A percentile compares a stretch with the other conserved stretches of the same genome.
phyloP scores from a whole-genome alignment of 2,888 invertebrate species.

The Sinhomidia bicolor region DNA sequence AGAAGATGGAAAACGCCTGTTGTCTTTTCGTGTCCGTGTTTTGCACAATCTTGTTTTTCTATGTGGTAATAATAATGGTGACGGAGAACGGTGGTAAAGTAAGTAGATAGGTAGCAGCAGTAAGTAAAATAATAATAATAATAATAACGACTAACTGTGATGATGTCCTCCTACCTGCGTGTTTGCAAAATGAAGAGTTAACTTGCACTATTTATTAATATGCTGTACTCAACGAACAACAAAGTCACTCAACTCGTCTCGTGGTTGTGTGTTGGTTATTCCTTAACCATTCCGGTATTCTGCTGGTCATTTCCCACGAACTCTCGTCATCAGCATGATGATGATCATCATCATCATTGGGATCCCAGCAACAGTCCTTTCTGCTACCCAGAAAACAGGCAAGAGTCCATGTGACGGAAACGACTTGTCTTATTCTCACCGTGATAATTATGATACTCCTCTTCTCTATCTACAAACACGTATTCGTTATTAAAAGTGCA shows the following conservation, averaged over 20 bases:
- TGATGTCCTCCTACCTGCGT: background rate
- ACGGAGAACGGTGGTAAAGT: conserved; percentile 23
- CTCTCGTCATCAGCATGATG: conserved; percentile 9
- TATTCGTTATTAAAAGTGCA: conserved; percentile 31
- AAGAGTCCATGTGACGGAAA: conserved; percentile 66
- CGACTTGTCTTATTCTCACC: conserved; percentile 60
- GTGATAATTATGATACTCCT: conserved; percentile 53
- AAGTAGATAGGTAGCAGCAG: too few species aligned
- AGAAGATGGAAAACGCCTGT: conserved; percentile 15
- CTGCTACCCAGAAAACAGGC: conserved; percentile 35
- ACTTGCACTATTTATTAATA: conserved; percentile 50
- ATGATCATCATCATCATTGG: background rate
- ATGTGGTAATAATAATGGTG: conserved; percentile 27
- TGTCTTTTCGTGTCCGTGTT: conserved; percentile 52
- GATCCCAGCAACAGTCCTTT: conserved; percentile 1
- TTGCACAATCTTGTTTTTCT: conserved; percentile 30
- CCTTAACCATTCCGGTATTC: conserved; percentile 68
- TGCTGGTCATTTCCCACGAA: conserved; percentile 71
- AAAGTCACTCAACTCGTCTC: conserved; percentile 62
- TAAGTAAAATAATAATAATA: conserved; percentile 7
- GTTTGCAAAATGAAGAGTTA: conserved; percentile 14
- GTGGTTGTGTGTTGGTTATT: background rate
- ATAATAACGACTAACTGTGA: conserved; percentile 8
- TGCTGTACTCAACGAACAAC: conserved; percentile 40
- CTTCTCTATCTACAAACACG: conserved; percentile 16